Conservation (phyloP, 1,140 invertebrate genomes). For the Scaptodrosophila lebanonensis region DNA sequence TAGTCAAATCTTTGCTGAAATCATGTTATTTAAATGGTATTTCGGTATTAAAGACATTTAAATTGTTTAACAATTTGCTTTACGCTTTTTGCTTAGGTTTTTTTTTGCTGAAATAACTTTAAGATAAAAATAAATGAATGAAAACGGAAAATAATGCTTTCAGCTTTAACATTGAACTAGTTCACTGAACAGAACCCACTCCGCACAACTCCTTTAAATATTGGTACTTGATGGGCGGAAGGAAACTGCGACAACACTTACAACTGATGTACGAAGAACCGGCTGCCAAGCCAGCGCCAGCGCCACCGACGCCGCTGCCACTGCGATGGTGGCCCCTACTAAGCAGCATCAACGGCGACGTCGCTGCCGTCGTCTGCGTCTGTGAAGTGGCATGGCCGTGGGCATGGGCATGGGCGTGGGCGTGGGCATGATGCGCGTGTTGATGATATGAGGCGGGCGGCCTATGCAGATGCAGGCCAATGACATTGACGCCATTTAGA, state of each 20-base stretch:
- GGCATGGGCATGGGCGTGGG: constrained; percentile 40
- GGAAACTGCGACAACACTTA: constrained; percentile 63
- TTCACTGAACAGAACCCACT: no score
- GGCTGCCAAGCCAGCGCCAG: constrained; percentile 22
- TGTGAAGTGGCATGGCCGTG: constrained; percentile 9
- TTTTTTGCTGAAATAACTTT: no score
- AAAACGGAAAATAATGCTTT: no score
- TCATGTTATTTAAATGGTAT: no score
- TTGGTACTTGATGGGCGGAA: neutral
- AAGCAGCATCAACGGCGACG: constrained; percentile 27
- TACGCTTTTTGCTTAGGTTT: no score
- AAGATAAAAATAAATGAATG: no score
- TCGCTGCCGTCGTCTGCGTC: constrained; percentile 26
- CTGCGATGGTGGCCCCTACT: constrained; percentile 29
- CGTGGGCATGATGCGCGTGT: constrained; percentile 71
- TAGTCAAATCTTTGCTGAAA: no score
- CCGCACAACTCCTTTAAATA: no score
- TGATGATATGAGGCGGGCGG: constrained; percentile 17
- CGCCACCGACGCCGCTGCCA: constrained; percentile 30
- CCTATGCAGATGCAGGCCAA: constrained; percentile 81
- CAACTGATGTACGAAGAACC: constrained; percentile 67
- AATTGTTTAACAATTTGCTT: no score
- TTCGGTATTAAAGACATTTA: no score
- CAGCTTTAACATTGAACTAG: no score
- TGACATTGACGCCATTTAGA: constrained; percentile 84